phyloP scores from a whole-genome alignment of 2,113 vertebrate species.

The Haemorhous mexicanus region DNA sequence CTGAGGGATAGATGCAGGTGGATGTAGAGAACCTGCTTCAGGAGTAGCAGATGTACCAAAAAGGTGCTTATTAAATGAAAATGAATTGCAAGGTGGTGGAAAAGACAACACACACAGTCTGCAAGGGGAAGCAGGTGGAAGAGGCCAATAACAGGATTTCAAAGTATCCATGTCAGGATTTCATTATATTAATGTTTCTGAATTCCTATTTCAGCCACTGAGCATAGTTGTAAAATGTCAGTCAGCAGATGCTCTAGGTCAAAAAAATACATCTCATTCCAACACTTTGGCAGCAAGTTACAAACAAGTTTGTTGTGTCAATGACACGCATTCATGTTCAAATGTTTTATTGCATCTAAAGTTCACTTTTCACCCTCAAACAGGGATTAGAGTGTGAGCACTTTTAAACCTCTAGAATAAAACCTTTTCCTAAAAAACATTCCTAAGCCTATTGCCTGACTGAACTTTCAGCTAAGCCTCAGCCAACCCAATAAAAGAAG shows the following conservation, averaged over 20 bases:
- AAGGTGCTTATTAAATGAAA: rapidly evolving
- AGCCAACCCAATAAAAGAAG: not conserved
- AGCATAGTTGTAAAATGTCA: not conserved
- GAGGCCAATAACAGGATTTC: not conserved
- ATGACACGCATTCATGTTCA: not conserved
- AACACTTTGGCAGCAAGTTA: not conserved
- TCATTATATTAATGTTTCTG: not conserved
- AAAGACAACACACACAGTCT: not conserved
- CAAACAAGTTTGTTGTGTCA: not conserved
- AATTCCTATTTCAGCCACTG: not conserved
- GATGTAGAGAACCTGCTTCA: not conserved
- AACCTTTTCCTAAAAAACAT: not conserved
- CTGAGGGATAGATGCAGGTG: not conserved
- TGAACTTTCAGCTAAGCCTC: not conserved
- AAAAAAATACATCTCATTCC: not conserved
- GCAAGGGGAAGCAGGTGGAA: not conserved
- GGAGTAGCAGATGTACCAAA: not conserved
- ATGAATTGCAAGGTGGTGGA: not conserved
- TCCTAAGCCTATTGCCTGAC: not conserved
- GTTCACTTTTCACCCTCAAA: not conserved
- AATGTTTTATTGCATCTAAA: not conserved
- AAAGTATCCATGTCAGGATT: not conserved
- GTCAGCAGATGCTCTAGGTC: not conserved
- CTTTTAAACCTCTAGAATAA: not conserved
- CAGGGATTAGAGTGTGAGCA: not conserved